A percentile compares a stretch with the other conserved stretches of the same genome.
phyloP scores from a whole-genome alignment of 1,140 invertebrate species.

The Acyrthosiphon pisum region DNA sequence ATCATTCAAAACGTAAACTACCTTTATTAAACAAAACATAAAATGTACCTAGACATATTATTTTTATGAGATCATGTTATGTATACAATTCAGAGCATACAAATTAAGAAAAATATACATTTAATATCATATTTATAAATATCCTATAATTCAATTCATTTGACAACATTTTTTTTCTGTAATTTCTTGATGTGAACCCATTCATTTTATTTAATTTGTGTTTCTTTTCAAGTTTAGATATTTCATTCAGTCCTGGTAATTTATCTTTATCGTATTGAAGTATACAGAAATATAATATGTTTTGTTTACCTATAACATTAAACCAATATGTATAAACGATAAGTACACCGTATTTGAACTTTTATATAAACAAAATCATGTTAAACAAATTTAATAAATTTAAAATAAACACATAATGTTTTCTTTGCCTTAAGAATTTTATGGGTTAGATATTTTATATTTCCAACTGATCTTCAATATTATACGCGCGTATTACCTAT shows the following conservation, averaged over 20 bases:
- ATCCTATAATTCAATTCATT: neutral
- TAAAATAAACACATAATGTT: neutral
- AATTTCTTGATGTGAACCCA: neutral
- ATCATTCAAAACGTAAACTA: neutral
- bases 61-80: neutral
- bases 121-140: neutral
- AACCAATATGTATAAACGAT: neutral
- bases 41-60: neutral
- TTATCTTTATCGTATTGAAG: neutral
- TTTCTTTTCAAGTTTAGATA: neutral
- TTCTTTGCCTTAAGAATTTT: neutral
- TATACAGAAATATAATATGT: neutral
- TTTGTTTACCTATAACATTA: neutral
- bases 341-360: constrained; percentile 1
- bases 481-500: neutral
- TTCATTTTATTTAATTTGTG: neutral
- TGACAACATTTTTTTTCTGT: neutral
- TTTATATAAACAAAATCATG: neutral
- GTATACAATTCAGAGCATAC: neutral
- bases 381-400: neutral
- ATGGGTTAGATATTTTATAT: neutral
- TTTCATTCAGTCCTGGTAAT: neutral
- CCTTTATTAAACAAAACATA: neutral
- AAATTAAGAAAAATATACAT: neutral
- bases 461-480: neutral